These are phyloP conservation scores for Lemur catta DNA, from an alignment of 2,797 vertebrate genomes.

Conservation along the genomic window DNA sequence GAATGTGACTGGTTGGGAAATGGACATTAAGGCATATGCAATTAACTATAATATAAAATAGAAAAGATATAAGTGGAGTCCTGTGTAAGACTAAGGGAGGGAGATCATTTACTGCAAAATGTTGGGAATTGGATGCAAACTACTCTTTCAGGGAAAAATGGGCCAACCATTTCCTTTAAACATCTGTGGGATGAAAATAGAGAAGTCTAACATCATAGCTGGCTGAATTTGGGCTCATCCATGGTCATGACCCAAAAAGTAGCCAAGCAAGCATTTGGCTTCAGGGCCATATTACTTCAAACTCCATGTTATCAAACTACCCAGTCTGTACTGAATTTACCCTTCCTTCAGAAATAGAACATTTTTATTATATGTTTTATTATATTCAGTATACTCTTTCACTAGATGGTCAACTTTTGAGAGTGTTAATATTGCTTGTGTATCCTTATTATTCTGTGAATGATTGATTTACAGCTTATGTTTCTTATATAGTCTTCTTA, in stretches of 20 bases:
- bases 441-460: not conserved
- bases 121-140: not conserved
- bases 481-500: not conserved
- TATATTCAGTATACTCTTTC: conserved; percentile 9
- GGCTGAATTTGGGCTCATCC: not conserved
- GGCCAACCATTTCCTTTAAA: not conserved
- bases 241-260: not conserved
- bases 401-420: not conserved
- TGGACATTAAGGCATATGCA: not conserved
- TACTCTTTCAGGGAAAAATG: conserved; percentile 5
- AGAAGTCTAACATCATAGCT: not conserved
- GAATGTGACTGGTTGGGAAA: conserved; percentile 2
- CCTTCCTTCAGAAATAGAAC: not conserved
- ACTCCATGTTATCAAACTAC: not conserved
- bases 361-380: conserved; percentile 14
- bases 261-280: not conserved
- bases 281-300: not conserved
- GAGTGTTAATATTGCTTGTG: not conserved
- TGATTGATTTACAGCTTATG: not conserved
- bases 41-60: conserved; percentile 20
- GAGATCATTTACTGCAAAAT: conserved; percentile 10
- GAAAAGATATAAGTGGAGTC: not conserved
- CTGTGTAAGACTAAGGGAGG: not conserved
- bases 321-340: not conserved
- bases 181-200: conserved; percentile 3